These are phyloP conservation scores for Crypturellus undulatus DNA, from an alignment of 2,113 vertebrate genomes.

Conservation along the genomic window DNA sequence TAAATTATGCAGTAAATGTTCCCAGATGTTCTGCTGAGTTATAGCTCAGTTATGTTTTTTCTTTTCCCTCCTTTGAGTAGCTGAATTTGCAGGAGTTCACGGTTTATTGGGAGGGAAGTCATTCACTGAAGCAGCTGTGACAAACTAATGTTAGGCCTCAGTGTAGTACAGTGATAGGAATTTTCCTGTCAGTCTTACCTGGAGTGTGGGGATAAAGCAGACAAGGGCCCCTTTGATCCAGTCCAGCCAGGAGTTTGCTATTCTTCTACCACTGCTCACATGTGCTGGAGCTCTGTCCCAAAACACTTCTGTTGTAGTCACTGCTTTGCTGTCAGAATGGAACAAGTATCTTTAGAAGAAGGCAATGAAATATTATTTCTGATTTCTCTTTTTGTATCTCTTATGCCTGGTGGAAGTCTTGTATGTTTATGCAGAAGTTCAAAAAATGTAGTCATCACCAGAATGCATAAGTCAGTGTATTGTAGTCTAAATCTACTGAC, in stretches of 20 bases:
- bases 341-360: neutral
- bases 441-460: constrained; percentile 9
- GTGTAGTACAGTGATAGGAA: neutral
- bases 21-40: neutral
- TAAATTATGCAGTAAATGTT: neutral
- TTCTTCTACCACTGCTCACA: neutral
- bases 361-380: neutral
- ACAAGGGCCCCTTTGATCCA: neutral
- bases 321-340: neutral
- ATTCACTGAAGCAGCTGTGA: neutral
- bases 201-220: neutral
- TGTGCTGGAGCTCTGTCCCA: neutral
- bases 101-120: neutral
- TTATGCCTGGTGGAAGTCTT: neutral
- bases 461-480: constrained; percentile 4
- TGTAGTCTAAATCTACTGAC: constrained; percentile 21
- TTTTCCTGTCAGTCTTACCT: neutral
- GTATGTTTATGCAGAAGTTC: neutral
- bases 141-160: neutral
- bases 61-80: neutral
- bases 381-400: neutral
- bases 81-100: neutral
- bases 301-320: neutral
- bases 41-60: neutral
- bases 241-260: neutral